A percentile compares a stretch with the other conserved stretches of the same genome.
phyloP scores from a whole-genome alignment of 2,797 vertebrate species.

The Holocentrus rufus region DNA sequence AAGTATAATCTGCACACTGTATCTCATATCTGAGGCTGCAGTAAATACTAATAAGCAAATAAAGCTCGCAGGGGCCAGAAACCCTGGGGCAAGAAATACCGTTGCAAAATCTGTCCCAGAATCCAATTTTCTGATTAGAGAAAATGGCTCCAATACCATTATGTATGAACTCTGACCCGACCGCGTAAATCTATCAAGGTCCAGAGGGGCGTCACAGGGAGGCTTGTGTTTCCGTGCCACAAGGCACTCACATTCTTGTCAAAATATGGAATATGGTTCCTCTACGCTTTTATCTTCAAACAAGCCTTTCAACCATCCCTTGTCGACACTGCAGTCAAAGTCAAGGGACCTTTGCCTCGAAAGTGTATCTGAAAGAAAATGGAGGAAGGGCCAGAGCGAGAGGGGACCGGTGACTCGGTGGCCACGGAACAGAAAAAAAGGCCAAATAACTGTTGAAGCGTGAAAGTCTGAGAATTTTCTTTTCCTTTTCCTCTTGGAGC shows the following conservation, averaged over 20 bases:
- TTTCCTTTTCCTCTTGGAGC: constrained; percentile 65
- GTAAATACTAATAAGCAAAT: neutral
- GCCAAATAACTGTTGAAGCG: constrained; percentile 73
- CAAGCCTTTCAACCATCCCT: constrained; percentile 69
- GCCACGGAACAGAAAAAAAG: constrained; percentile 49
- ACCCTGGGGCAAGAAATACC: constrained; percentile 14
- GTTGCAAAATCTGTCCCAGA: constrained; percentile 10
- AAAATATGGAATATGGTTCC: constrained; percentile 65
- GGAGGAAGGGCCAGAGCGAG: constrained; percentile 40
- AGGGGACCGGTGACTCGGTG: constrained; percentile 51
- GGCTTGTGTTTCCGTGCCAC: constrained; percentile 26
- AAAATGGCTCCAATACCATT: constrained; percentile 15
- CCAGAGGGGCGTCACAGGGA: neutral
- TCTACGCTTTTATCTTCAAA: constrained; percentile 72
- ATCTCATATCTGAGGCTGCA: neutral
- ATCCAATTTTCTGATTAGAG: constrained; percentile 31
- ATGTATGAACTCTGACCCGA: constrained; percentile 52
- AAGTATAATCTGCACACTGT: neutral
- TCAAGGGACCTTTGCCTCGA: constrained; percentile 60
- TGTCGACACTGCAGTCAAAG: constrained; percentile 62
- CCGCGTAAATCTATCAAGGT: constrained; percentile 38
- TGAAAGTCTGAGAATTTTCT: constrained; percentile 76
- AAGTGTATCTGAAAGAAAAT: constrained; percentile 67
- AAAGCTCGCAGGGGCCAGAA: constrained; percentile 6
- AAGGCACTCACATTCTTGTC: constrained; percentile 39